Conservation (phyloP, 2,113 vertebrate genomes). For the Fulmarus glacialis region DNA sequence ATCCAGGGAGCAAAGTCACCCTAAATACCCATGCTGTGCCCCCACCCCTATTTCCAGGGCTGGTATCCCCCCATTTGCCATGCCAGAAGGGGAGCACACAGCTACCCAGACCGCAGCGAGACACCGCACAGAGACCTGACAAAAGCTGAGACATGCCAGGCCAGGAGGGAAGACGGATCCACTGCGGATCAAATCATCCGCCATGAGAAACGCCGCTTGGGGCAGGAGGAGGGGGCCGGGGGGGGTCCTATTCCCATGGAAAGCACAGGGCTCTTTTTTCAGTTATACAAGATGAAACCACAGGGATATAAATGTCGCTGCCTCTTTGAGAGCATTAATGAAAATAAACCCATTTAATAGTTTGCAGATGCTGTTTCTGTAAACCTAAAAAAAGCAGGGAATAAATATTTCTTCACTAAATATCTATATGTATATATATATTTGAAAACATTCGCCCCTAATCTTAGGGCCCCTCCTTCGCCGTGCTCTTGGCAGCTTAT, state of each 20-base stretch:
- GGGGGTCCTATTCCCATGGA: conserved; percentile 53
- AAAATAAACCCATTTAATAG: conserved; percentile 76
- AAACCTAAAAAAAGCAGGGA: conserved; percentile 62
- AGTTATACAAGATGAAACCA: conserved; percentile 37
- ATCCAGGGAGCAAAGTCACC: not conserved
- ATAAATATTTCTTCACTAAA: conserved; percentile 48
- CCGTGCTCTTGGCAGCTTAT: conserved; percentile 32
- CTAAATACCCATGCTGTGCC: not conserved
- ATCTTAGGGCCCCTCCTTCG: conserved; percentile 2
- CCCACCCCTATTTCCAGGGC: not conserved
- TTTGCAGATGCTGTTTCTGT: conserved; percentile 68
- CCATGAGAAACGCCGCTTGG: not conserved
- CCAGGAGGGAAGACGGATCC: not conserved
- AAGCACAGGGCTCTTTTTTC: conserved; percentile 40
- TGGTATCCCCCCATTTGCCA: not conserved
- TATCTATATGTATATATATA: conserved; percentile 62
- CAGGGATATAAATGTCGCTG: conserved; percentile 64
- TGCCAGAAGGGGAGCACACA: not conserved
- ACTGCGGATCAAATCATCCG: not conserved
- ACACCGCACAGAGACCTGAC: not conserved
- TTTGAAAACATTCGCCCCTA: conserved; percentile 45
- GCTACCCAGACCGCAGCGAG: not conserved
- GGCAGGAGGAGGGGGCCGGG: not conserved
- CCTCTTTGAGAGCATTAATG: conserved; percentile 64
- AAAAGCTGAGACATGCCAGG: not conserved